These are phyloP conservation scores for Vidua macroura DNA, from an alignment of 2,113 vertebrate species.

Conservation along the genomic window DNA sequence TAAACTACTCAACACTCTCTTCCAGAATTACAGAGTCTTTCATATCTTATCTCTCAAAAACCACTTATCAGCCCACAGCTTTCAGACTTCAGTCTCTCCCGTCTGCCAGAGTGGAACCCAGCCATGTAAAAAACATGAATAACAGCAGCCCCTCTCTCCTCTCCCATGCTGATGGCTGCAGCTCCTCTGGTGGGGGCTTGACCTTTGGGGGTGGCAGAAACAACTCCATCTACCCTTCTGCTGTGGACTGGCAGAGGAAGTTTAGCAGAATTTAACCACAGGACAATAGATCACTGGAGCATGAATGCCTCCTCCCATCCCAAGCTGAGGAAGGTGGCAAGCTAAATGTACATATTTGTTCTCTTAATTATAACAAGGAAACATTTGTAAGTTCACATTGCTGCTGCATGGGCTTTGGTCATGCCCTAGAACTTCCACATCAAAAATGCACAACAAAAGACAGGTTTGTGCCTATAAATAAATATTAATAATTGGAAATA, in stretches of 20 bases:
- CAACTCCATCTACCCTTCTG: not conserved
- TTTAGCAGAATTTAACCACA: not conserved
- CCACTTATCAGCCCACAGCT: conserved; percentile 57
- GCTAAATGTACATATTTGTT: not conserved
- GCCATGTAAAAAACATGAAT: conserved; percentile 46
- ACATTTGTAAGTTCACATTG: not conserved
- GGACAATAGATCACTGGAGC: not conserved
- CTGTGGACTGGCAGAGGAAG: not conserved
- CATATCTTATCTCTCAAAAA: conserved; percentile 69
- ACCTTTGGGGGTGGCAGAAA: not conserved
- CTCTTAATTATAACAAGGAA: not conserved
- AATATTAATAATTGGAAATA: not conserved
- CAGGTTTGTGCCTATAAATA: not conserved
- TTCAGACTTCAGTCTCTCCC: conserved; percentile 61
- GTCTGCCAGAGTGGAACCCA: conserved; percentile 61
- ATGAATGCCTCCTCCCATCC: not conserved
- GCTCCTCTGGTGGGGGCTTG: conserved; percentile 19
- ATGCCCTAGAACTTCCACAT: not conserved
- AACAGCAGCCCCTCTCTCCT: conserved; percentile 36
- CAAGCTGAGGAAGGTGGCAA: not conserved
- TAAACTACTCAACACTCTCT: conserved; percentile 56
- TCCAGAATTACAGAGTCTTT: conserved; percentile 60
- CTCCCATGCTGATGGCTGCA: conserved; percentile 37
- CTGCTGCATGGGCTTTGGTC: not conserved
- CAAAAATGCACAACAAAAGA: not conserved